Evolutionary conservation across 1,140 invertebrate genomes (phyloP).

Genomic region (Papilio helenus): DNA sequence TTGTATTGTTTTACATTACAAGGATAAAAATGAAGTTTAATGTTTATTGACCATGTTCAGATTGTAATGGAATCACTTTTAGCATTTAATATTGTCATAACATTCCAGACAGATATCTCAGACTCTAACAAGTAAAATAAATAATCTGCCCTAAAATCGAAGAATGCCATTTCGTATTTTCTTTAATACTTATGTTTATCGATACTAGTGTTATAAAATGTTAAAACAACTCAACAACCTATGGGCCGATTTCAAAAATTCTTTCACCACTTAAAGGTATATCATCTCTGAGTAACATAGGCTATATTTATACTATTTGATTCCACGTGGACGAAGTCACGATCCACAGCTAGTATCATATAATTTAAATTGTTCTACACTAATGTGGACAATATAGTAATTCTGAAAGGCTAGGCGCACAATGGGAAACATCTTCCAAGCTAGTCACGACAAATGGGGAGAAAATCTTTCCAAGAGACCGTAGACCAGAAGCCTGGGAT

Average conservation of each 20-base stretch:
- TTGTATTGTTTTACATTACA: not conserved
- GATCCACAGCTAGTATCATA: too few species aligned
- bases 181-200: too few species aligned
- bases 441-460: not conserved
- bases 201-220: too few species aligned
- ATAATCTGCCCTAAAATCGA: too few species aligned
- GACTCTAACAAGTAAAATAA: not conserved
- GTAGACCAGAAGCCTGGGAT: not conserved
- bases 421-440: not conserved
- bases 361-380: too few species aligned
- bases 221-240: too few species aligned
- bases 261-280: too few species aligned
- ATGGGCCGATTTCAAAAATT: too few species aligned
- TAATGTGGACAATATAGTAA: not conserved
- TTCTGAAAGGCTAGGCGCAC: not conserved
- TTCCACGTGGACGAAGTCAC: too few species aligned
- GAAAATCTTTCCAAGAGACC: not conserved
- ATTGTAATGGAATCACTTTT: not conserved
- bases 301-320: too few species aligned
- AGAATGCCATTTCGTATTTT: too few species aligned
- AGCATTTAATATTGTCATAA: not conserved
- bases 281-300: too few species aligned
- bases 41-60: constrained; percentile 2
- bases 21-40: not conserved
- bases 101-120: not conserved